These are phyloP conservation scores for Vulpes ferrilata DNA, from an alignment of 2,113 vertebrate genomes.

Conservation along the genomic window DNA sequence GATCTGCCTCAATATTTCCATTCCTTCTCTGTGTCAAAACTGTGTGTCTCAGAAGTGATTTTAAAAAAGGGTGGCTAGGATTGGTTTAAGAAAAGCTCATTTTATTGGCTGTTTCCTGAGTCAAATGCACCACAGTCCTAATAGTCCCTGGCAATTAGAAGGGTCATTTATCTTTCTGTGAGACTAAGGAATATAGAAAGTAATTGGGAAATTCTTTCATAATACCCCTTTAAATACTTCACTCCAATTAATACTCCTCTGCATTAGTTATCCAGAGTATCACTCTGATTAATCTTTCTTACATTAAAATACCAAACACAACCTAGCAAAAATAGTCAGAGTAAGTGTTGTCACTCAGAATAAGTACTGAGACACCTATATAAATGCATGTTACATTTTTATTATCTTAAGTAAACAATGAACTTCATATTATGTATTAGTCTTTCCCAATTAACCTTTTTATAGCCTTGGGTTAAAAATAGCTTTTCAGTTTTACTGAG, in stretches of 20 bases:
- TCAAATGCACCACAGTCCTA: background rate
- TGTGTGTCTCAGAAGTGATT: background rate
- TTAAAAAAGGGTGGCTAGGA: background rate
- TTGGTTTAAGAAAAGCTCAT: background rate
- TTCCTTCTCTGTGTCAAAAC: background rate
- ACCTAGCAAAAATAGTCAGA: background rate
- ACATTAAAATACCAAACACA: background rate
- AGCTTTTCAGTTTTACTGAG: background rate
- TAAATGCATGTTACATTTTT: background rate
- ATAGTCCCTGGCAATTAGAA: background rate
- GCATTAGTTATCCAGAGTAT: background rate
- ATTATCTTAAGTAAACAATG: background rate
- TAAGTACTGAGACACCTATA: background rate
- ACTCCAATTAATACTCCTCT: background rate
- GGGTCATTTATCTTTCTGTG: background rate
- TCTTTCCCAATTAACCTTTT: background rate
- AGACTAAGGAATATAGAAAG: background rate
- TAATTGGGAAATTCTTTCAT: background rate
- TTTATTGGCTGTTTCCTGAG: background rate
- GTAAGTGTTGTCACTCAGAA: background rate
- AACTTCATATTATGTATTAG: background rate
- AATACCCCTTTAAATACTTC: slow-evolving; percentile 8
- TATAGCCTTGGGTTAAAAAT: background rate
- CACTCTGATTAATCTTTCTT: background rate
- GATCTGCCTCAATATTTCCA: background rate